Base-by-base conservation (phyloP, 2,797 vertebrate genomes). In the Gadopsis bispinosus region DNA sequence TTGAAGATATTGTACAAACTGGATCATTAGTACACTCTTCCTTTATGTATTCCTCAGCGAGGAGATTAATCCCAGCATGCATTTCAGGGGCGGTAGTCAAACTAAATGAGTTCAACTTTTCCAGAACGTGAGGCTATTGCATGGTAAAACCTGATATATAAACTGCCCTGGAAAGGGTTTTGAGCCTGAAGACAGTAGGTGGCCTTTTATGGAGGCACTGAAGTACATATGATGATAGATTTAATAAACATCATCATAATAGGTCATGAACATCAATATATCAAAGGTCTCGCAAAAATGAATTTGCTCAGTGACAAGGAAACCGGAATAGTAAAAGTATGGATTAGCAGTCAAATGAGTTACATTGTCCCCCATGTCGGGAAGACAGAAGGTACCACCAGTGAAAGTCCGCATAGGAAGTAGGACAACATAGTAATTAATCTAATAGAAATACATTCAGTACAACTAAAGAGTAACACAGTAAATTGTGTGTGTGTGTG, bases 11-110 rank as follows among this genome's bases (percentile, higher is more conserved):
- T 29, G 61, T 75, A 55, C 69, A 58, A 65, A 67, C 33, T 39
- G 51, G 12, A 71, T 69, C 55, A 54, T 79, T 77, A 73, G 59
- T 45, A 22, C 29, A 22, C 33, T 67, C 10, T 43, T 12, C 69
- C 66, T 61, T 55, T 19, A 39, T 45, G n/a, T 48, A 54, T 50
- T 16, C 7, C 37, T 31, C 4, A 13, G 47, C 2, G 20, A 39
- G 72, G 8, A 39, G 33, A 51, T 39, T 1, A 67, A 39, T 73
- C 60, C 55, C 26, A 61, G 26, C 31, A 39, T 22, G 31, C 37
- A 33, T 48, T 60, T 75, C 20, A 64, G 59, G 12, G 20, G 19
- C 33, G 37, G 17, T 33, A 17, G 39, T 26, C 16, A 45, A 64
- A 29, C 14, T 53, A 12, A 75, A 76, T 14, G 5, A 50, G 26